A percentile compares a stretch with the other conserved stretches of the same genome.
phyloP scores from a whole-genome alignment of 2,888 invertebrate species.

The Pandemis cinnamomeana region DNA sequence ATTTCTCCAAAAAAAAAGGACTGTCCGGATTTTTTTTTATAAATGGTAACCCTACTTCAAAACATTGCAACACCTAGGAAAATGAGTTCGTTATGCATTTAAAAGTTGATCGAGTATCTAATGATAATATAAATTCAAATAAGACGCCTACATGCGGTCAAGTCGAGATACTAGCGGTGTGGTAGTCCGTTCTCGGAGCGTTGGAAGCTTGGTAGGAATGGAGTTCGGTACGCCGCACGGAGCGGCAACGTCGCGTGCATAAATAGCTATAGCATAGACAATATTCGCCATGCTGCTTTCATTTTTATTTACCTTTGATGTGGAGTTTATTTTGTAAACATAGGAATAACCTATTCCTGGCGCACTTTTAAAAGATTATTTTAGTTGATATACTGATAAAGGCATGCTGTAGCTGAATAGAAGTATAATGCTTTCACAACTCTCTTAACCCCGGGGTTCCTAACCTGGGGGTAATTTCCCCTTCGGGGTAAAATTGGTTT shows the following conservation, averaged over 20 bases:
- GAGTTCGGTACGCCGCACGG: constrained; percentile 23
- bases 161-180: constrained; percentile 34
- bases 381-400: no score
- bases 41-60: not conserved
- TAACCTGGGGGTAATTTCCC: no score
- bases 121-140: constrained; percentile 40
- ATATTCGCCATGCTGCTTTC: constrained; percentile 39
- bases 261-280: constrained; percentile 31
- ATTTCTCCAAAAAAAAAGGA: not conserved
- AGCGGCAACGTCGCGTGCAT: constrained; percentile 39
- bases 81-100: constrained; percentile 29
- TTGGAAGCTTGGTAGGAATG: constrained; percentile 10
- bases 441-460: no score
- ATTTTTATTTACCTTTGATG: constrained; percentile 28
- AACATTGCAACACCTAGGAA: constrained; percentile 17
- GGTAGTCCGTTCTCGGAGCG: constrained; percentile 17
- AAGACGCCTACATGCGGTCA: constrained; percentile 41
- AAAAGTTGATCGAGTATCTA: constrained; percentile 38
- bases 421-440: no score
- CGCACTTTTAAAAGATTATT: not conserved
- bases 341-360: not conserved
- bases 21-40: not conserved
- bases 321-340: constrained; percentile 2
- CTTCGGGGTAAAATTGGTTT: no score
- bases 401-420: no score